phyloP scores from a whole-genome alignment of 2,797 vertebrate genomes.

The Myotis daubentonii region DNA sequence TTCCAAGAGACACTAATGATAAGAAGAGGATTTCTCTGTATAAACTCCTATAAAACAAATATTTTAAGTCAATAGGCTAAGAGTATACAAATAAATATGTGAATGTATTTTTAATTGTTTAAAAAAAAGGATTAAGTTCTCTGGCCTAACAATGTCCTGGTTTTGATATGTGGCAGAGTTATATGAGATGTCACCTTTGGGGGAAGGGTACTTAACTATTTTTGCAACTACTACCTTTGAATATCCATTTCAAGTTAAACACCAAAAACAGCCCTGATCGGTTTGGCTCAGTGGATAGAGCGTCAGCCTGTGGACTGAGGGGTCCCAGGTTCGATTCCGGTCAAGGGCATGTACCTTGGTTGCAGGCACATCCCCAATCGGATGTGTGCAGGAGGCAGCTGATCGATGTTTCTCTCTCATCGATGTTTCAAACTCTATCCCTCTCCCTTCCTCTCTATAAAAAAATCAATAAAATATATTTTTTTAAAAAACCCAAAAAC shows the following conservation, averaged over 20 bases:
- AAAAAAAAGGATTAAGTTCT: neutral
- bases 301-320: no score
- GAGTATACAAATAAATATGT: neutral
- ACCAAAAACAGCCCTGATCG: neutral
- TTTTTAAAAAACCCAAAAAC: no score
- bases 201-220: neutral
- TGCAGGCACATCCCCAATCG: no score
- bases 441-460: no score
- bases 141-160: neutral
- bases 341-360: no score
- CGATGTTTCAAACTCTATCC: no score
- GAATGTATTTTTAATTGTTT: neutral
- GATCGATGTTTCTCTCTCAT: no score
- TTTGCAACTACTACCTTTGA: neutral
- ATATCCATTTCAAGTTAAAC: constrained; percentile 28
- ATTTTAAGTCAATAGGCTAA: constrained; percentile 54
- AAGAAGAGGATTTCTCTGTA: constrained; percentile 97
- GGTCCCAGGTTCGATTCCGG: no score
- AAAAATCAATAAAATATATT: no score
- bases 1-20: constrained; percentile 94
- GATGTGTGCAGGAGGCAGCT: no score
- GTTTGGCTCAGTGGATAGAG: no score
- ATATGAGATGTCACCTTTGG: neutral
- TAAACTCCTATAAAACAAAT: constrained; percentile 90
- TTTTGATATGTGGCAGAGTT: neutral